Percentiles rank a stretch among this genome's conserved stretches.
Conservation (phyloP, 2,888 invertebrate genomes). For the Lycocerus yunnanus region DNA sequence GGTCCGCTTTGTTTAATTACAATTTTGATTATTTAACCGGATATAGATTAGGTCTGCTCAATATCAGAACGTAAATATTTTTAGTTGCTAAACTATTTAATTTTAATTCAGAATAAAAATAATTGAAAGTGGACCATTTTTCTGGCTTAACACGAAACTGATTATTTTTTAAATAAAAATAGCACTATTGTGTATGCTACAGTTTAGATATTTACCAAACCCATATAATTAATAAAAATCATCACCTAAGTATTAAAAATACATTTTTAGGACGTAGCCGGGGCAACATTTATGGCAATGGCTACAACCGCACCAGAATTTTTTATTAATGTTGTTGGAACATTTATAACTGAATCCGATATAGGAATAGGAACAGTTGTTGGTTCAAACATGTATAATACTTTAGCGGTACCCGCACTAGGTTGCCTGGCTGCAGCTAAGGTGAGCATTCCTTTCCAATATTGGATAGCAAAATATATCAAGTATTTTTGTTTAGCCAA, state of each 20-base stretch:
- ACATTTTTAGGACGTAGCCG: conserved; percentile 81
- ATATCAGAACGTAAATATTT: background rate
- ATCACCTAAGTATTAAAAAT: background rate
- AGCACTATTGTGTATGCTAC: background rate
- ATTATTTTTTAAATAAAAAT: background rate
- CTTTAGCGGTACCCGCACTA: conserved; percentile 80
- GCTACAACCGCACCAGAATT: conserved; percentile 95
- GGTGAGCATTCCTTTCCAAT: conserved; percentile 56
- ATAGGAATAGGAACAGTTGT: conserved; percentile 87
- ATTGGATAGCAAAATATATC: background rate
- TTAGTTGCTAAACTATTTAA: background rate
- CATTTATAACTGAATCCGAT: conserved; percentile 80
- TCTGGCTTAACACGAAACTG: background rate
- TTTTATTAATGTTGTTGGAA: conserved; percentile 89
- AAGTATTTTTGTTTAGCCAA: conserved; percentile 62
- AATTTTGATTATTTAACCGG: background rate
- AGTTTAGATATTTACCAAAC: background rate
- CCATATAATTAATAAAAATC: background rate
- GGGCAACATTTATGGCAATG: conserved; percentile 95
- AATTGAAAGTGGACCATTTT: background rate
- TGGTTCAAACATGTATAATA: conserved; percentile 86
- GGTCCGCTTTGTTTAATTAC: background rate
- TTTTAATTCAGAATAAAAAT: background rate
- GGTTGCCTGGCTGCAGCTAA: conserved; percentile 74
- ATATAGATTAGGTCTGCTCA: background rate